Base-by-base conservation (phyloP, 2,113 vertebrate genomes). In the Platichthys stellatus region DNA sequence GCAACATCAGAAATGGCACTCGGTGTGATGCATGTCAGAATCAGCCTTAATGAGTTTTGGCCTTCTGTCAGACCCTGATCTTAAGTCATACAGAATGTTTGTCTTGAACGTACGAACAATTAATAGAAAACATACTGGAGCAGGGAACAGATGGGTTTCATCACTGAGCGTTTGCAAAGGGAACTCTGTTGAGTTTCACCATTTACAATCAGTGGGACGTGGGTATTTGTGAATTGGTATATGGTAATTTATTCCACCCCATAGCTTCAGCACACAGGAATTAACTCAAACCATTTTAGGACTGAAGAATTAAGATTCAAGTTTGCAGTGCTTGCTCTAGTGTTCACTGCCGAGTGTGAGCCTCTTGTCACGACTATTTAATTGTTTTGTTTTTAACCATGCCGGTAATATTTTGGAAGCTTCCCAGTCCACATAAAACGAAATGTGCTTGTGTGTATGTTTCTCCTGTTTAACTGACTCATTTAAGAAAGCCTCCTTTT, bases 131-230 rank as follows among this genome's bases (percentile, higher is more conserved):
- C 20, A 17, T 83, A 63, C 76, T 20, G 62, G 31, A 72, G 80
- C 73, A 81, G 21, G 15, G 69, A 77, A 53, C 84, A 85, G 83
- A 86, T 82, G 75, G 78, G 67, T 82, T 84, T 49, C 63, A 51
- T 77, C 81, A 86, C 56, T 59, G 10, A 47, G 20, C 72, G 69
- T 83, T 70, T 79, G 23, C 40, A 43, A 51, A 57, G 26, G 63
- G 47, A 38, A 40, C 56, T 70, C 74, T 53, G 5, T 79, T 69
- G 63, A 58, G 26, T 74, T 71, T 80, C 31, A 7, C 31, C 31
- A 31, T 31, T 31, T 31, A 31, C 31, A 31, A 31, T 31, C 20
- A 82, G 53, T 63, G 58, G 3, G 38, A 78, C 76, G 68, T 72
- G 49, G 49, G 74, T 59, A 56, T 78, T 74, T 83, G 65, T 53